Base-by-base conservation (phyloP, 1,140 invertebrate species). In the Ooceraea biroi region DNA sequence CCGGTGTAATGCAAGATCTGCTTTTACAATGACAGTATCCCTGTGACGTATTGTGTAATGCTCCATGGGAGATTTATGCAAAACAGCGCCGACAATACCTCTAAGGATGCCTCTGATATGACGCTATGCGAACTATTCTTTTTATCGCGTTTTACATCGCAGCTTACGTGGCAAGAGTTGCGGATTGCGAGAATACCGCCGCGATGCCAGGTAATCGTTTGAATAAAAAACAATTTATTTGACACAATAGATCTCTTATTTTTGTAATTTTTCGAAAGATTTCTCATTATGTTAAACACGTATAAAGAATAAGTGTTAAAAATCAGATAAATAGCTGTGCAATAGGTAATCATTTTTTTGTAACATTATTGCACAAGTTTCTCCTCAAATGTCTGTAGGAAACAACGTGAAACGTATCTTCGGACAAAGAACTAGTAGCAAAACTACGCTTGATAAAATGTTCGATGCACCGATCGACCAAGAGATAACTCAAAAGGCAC, bases 121-220 rank as follows among this genome's bases (percentile, higher is more conserved):
- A 80, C 76, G 76, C 65, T 80, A 80, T 80, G 76, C 76, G 65
- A 80, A 80, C 71, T 69, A 57, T 80, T 3, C 50, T 69, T 30
- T 25, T 80, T 25, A n/a, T 80, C 36, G 50, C 71, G 27, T 80
- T 80, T 58, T 71, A 71, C 65, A 58, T 57, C 44, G 65, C 58
- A 61, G 19, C 46, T 55, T 77, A 66, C 52, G 65, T 57, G 50
- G 65, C 76, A 46, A 58, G 52, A 30, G 57, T 80, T 65, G 76
- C 76, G 36, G 52, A 44, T 19, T 36, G 36, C 25, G 36, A 25
- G 3, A n/a, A 66, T 27, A 46, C 52, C 36, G 25, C 41, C 30
- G 71, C 36, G n/a, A 46, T 30, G 25, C 4, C 27, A 80, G 41
- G 76, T 80, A 77, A 77, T 77, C 27, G 52, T 14, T 44, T 55